Conservation (phyloP, 2,797 vertebrate species). For the Ispidina lecontei region DNA sequence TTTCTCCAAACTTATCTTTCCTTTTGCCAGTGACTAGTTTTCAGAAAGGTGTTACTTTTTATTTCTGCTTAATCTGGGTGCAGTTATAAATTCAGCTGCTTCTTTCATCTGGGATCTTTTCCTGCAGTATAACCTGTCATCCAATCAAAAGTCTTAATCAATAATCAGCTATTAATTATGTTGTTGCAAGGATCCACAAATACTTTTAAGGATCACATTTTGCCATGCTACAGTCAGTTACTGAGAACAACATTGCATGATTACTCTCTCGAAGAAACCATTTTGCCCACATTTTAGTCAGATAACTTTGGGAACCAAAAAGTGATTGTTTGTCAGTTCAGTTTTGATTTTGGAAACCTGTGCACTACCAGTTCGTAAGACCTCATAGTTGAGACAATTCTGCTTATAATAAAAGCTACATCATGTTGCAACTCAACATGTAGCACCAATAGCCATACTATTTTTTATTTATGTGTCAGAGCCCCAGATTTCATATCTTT, state of each 20-base stretch:
- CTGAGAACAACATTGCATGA: neutral
- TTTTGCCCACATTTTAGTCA: neutral
- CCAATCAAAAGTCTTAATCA: neutral
- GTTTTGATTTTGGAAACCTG: neutral
- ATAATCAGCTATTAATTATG: neutral
- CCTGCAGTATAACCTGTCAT: neutral
- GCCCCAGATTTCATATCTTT: neutral
- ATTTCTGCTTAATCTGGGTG: neutral
- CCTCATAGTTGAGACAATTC: neutral
- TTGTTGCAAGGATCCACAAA: neutral
- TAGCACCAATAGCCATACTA: neutral
- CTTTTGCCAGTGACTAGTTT: neutral
- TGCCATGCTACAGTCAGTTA: neutral
- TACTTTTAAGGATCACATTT: neutral
- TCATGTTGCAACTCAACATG: neutral
- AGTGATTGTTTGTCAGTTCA: neutral
- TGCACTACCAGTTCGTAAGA: neutral
- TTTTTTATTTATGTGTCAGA: neutral
- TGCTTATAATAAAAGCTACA: neutral
- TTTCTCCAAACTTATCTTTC: neutral
- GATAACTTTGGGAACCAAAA: neutral
- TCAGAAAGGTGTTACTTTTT: neutral
- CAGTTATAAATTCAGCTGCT: neutral
- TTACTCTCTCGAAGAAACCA: neutral
- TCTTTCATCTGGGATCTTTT: neutral